A percentile compares a stretch with the other conserved stretches of the same genome.
phyloP scores from a whole-genome alignment of 1,140 invertebrate genomes.

The Tetraneura akinire region DNA sequence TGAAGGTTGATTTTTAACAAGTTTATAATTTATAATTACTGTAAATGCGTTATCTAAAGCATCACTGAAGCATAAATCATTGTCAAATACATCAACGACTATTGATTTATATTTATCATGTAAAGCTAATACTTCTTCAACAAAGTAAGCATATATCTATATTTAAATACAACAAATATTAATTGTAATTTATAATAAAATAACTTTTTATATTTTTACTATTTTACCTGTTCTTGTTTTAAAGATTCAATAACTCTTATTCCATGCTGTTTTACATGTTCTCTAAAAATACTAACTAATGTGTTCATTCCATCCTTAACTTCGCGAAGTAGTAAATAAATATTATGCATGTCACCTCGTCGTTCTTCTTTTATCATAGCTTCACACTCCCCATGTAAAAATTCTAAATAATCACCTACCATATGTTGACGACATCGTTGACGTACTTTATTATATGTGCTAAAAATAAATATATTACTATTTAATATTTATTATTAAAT shows the following conservation, averaged over 20 bases:
- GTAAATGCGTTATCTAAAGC: slow-evolving; percentile 93
- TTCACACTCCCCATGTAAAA: slow-evolving; percentile 84
- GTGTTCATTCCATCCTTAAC: slow-evolving; percentile 75
- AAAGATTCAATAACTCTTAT: slow-evolving; percentile 40
- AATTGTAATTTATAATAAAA: neutral
- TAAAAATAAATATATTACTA: neutral
- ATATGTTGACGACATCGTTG: slow-evolving; percentile 64
- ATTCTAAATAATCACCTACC: slow-evolving; percentile 83
- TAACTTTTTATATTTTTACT: neutral
- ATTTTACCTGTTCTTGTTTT: slow-evolving; percentile 41
- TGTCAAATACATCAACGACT: slow-evolving; percentile 81
- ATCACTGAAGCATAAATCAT: slow-evolving; percentile 89
- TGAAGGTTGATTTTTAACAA: slow-evolving; percentile 70
- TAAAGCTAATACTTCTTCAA: slow-evolving; percentile 87
- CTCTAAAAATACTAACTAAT: slow-evolving; percentile 82
- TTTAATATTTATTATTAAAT: neutral
- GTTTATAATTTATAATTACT: slow-evolving; percentile 83
- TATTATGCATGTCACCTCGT: slow-evolving; percentile 80
- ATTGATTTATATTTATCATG: slow-evolving; percentile 88
- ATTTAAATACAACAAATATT: slow-evolving; percentile 53
- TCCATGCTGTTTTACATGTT: slow-evolving; percentile 77
- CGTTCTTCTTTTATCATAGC: slow-evolving; percentile 81
- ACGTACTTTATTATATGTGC: slow-evolving; percentile 30
- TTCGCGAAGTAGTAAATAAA: slow-evolving; percentile 87
- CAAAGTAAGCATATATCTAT: slow-evolving; percentile 81